These are phyloP conservation scores for Acrocyrtus sp. DNA, from an alignment of 2,888 invertebrate species.

Conservation along the genomic window DNA sequence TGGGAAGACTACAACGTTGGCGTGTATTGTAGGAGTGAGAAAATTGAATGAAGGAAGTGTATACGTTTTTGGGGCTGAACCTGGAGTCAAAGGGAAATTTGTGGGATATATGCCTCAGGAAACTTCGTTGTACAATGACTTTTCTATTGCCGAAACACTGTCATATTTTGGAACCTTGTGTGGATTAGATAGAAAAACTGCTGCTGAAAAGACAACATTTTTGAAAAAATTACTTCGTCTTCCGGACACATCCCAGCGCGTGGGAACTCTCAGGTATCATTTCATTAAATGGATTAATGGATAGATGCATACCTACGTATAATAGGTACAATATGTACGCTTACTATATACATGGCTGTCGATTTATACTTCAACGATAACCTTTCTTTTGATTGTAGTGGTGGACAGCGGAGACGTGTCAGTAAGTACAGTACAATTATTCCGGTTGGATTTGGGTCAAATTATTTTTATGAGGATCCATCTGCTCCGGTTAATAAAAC, in stretches of 20 bases:
- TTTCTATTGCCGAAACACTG: conserved; percentile 51
- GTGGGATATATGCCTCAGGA: conserved; percentile 70
- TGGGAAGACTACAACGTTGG: conserved; percentile 86
- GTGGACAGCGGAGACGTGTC: too few species aligned
- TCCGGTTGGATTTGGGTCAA: too few species aligned
- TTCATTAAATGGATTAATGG: conserved; percentile 66
- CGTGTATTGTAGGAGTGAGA: conserved; percentile 89
- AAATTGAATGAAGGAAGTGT: conserved; percentile 87
- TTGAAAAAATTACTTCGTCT: conserved; percentile 44
- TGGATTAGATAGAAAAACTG: conserved; percentile 13
- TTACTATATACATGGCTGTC: too few species aligned
- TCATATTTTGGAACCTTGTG: conserved; percentile 31
- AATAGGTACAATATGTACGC: too few species aligned
- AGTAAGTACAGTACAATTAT: too few species aligned
- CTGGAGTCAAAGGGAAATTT: conserved; percentile 87
- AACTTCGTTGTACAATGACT: conserved; percentile 49
- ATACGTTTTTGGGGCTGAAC: conserved; percentile 88
- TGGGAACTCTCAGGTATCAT: conserved; percentile 45
- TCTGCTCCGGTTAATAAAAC: too few species aligned
- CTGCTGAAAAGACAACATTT: conserved; percentile 24
- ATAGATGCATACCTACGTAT: too few species aligned
- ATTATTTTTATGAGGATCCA: too few species aligned
- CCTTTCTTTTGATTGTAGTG: too few species aligned
- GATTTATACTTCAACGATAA: too few species aligned
- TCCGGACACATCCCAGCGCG: conserved; percentile 26